These are phyloP conservation scores for Enhydra lutris DNA, from an alignment of 2,113 vertebrate genomes.

Conservation along the genomic window DNA sequence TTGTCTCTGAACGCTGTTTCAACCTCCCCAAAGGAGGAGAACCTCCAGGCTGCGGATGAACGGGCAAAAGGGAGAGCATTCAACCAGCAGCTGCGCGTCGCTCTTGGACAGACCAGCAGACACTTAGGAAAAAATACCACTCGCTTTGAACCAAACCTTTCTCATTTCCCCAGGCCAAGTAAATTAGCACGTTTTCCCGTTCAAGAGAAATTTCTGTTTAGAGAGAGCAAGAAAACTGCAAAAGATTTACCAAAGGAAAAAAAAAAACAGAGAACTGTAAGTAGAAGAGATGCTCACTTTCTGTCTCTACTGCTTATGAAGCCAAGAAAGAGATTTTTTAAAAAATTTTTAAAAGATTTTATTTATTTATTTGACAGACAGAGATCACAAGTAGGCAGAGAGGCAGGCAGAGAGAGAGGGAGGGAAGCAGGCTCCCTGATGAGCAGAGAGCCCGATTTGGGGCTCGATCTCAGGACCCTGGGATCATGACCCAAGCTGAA, in stretches of 20 bases:
- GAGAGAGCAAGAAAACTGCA: not conserved
- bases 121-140: not conserved
- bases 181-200: not conserved
- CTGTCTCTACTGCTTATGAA: not conserved
- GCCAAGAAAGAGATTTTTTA: not conserved
- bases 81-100: fast-evolving
- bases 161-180: not conserved
- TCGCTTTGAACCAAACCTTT: not conserved
- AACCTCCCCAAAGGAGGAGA: not conserved
- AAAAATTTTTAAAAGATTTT: too few species aligned
- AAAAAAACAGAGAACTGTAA: not conserved
- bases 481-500: too few species aligned
- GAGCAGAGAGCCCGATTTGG: too few species aligned
- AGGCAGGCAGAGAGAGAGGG: too few species aligned
- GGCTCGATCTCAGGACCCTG: too few species aligned
- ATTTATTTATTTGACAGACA: too few species aligned
- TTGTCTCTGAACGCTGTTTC: not conserved
- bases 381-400: too few species aligned
- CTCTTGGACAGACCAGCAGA: not conserved
- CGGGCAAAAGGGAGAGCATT: not conserved
- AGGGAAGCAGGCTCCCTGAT: too few species aligned
- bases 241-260: not conserved
- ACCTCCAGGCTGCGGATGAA: not conserved
- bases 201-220: not conserved
- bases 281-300: not conserved